Conservation (phyloP, 2,113 vertebrate species). For the Oreotragus oreotragus region DNA sequence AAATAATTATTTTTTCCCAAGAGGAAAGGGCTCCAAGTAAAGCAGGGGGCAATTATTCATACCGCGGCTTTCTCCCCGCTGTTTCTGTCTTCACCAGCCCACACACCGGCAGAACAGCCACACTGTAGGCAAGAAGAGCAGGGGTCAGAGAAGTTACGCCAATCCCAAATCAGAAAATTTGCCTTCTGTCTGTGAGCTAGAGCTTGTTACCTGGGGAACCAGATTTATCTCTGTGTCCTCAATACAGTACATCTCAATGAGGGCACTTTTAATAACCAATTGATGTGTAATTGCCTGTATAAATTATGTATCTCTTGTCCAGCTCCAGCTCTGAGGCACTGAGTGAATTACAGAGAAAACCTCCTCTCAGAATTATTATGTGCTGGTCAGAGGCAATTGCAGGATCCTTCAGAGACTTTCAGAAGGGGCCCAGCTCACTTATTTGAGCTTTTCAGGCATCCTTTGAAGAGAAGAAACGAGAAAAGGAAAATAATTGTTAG, state of each 20-base stretch:
- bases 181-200: conserved; percentile 9
- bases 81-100: neutral
- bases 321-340: conserved; percentile 26
- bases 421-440: neutral
- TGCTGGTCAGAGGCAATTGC: neutral
- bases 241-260: conserved; percentile 75
- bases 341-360: conserved; percentile 76
- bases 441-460: neutral
- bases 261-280: conserved; percentile 85
- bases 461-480: neutral
- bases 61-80: neutral
- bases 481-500: neutral
- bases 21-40: neutral
- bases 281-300: conserved; percentile 83
- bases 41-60: neutral
- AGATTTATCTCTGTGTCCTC: conserved; percentile 80
- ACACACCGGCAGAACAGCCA: neutral
- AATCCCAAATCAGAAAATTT: conserved; percentile 63
- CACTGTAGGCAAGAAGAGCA: neutral
- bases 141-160: conserved; percentile 35
- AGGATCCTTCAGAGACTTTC: conserved; percentile 20
- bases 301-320: conserved; percentile 80
- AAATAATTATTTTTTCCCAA: conserved; percentile 37
- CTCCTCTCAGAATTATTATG: neutral
- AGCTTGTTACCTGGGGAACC: conserved; percentile 81